These are phyloP conservation scores for Heliconius erato DNA, from an alignment of 2,888 invertebrate species.

Conservation along the genomic window DNA sequence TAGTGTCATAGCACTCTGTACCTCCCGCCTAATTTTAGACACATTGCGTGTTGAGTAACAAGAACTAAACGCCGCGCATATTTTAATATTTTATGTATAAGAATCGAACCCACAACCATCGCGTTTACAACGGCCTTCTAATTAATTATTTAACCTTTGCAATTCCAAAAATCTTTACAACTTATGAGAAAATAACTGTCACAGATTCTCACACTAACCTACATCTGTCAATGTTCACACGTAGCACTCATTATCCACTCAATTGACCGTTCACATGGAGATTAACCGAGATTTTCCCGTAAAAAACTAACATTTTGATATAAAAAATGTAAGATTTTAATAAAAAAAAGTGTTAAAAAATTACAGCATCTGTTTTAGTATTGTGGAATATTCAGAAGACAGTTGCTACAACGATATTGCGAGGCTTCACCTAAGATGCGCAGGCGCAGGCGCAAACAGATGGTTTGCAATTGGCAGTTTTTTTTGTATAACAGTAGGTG, in stretches of 20 bases:
- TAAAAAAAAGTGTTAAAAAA: slow-evolving; percentile 30
- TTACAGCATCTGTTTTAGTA: slow-evolving; percentile 47
- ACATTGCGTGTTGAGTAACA: background rate
- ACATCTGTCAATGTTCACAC: slow-evolving; percentile 75
- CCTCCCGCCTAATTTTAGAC: background rate
- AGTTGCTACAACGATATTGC: slow-evolving; percentile 72
- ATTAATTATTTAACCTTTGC: background rate
- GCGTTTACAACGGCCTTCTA: background rate
- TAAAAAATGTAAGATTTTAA: slow-evolving; percentile 62
- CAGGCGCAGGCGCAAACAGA: slow-evolving; percentile 66
- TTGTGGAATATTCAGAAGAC: slow-evolving; percentile 71
- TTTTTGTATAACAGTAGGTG: slow-evolving; percentile 32
- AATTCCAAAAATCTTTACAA: slow-evolving; percentile 29
- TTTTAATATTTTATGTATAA: background rate
- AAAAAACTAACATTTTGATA: slow-evolving; percentile 55
- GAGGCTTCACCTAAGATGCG: slow-evolving; percentile 59
- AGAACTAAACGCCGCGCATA: background rate
- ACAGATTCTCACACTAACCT: slow-evolving; percentile 50
- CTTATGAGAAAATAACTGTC: slow-evolving; percentile 37
- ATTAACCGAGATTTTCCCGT: slow-evolving; percentile 72
- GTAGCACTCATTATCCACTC: slow-evolving; percentile 62
- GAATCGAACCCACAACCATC: too few species aligned
- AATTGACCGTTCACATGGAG: slow-evolving; percentile 67
- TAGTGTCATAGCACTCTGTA: background rate
- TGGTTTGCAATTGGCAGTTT: slow-evolving; percentile 57